Evolutionary conservation across 2,113 vertebrate genomes (phyloP).

Genomic region (Limnothrissa miodon): DNA sequence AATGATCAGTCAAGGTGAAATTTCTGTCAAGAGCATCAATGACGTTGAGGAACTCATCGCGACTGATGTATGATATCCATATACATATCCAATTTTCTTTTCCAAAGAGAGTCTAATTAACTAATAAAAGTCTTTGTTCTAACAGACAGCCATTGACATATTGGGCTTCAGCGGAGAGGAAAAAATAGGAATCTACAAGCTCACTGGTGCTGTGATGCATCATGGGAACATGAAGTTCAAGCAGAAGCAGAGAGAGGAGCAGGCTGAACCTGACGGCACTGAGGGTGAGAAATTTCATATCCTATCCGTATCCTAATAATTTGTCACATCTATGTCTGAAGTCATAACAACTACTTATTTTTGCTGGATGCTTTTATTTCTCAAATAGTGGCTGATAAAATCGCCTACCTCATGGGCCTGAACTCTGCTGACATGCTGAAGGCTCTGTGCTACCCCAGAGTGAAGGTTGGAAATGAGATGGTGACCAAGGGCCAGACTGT

Average conservation of each 20-base stretch:
- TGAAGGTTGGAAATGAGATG: slow-evolving; percentile 56
- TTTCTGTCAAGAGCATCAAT: slow-evolving; percentile 63
- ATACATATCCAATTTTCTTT: too few species aligned
- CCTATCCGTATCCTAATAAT: too few species aligned
- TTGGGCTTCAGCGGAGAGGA: slow-evolving; percentile 81
- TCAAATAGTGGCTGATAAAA: slow-evolving; percentile 52
- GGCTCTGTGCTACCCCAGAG: slow-evolving; percentile 53
- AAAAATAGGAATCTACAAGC: slow-evolving; percentile 80
- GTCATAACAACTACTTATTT: neutral
- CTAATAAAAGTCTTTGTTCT: neutral
- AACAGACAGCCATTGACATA: slow-evolving; percentile 72
- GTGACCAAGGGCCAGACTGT: slow-evolving; percentile 59
- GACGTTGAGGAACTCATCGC: slow-evolving; percentile 64
- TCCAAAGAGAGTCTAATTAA: neutral
- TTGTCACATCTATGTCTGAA: too few species aligned
- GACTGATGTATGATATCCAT: slow-evolving; percentile 53
- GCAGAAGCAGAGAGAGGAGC: slow-evolving; percentile 86
- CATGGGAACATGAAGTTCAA: slow-evolving; percentile 94
- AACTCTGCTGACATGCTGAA: slow-evolving; percentile 59
- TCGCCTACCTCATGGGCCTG: slow-evolving; percentile 55
- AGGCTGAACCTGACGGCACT: slow-evolving; percentile 85
- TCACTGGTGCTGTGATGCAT: slow-evolving; percentile 86
- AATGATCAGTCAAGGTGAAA: slow-evolving; percentile 66
- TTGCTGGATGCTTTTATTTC: neutral
- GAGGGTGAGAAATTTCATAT: slow-evolving; percentile 72